A percentile compares a stretch with the other conserved stretches of the same genome.
These are phyloP conservation scores for Spilogale gracilis DNA, from an alignment of 2,113 vertebrate species.

Conservation along the genomic window DNA sequence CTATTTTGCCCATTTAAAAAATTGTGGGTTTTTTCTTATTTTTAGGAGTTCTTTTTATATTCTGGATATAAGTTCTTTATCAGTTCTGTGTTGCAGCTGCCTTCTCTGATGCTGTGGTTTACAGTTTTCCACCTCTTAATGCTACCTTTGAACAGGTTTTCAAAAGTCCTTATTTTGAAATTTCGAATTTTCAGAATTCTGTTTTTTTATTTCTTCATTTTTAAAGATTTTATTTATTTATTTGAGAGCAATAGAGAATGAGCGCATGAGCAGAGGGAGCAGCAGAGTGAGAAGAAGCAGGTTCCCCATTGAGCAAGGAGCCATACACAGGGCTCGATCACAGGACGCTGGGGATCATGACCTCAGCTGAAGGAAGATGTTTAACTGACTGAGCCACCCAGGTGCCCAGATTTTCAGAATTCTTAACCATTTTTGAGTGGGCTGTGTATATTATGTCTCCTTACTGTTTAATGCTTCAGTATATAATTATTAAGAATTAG, in stretches of 20 bases:
- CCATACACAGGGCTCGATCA: not conserved
- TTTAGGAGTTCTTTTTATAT: not conserved
- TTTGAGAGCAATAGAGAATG: too few relatives aligned
- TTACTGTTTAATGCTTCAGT: not conserved
- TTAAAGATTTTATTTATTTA: too few relatives aligned
- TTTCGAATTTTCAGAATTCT: not conserved
- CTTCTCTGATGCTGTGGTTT: not conserved
- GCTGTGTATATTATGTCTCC: not conserved
- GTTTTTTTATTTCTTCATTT: too few relatives aligned
- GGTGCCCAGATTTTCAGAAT: not conserved
- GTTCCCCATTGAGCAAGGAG: not conserved
- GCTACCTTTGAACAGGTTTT: not conserved
- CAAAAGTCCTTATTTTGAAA: not conserved
- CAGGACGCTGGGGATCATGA: not conserved
- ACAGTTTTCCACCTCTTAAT: not conserved
- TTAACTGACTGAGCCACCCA: not conserved
- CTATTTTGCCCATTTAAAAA: not conserved
- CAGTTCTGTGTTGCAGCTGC: not conserved
- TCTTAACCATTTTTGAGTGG: not conserved
- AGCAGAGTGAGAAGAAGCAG: not conserved
- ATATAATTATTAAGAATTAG: not conserved
- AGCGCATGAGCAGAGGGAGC: too few relatives aligned
- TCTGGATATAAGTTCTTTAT: not conserved
- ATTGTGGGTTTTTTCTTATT: not conserved
- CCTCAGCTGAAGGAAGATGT: not conserved